phyloP scores from a whole-genome alignment of 1,140 invertebrate genomes.

The Magallana angulata region DNA sequence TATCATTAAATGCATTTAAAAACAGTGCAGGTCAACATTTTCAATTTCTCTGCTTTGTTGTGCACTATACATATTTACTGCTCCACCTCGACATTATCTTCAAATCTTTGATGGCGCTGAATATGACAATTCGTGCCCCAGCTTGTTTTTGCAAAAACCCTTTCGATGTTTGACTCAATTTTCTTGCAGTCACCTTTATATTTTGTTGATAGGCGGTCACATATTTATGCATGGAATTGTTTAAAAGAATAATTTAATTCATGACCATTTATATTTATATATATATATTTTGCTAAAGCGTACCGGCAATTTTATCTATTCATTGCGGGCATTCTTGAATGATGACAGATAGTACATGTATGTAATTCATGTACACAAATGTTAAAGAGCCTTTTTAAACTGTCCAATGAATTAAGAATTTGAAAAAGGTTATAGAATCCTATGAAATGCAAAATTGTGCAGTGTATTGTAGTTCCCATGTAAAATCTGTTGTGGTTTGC shows the following conservation, averaged over 20 bases:
- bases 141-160: not conserved
- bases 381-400: not conserved
- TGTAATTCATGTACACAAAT: not conserved
- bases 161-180: too few relatives aligned
- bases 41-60: not conserved
- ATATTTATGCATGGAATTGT: not conserved
- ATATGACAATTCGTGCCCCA: slow-evolving; percentile 1
- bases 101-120: slow-evolving; percentile 1
- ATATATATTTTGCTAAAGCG: not conserved
- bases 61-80: too few relatives aligned
- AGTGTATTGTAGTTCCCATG: not conserved
- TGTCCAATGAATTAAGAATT: not conserved
- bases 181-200: not conserved
- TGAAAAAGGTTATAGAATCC: not conserved
- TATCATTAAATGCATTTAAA: not conserved
- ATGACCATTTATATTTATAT: not conserved
- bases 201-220: not conserved
- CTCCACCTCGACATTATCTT: too few relatives aligned
- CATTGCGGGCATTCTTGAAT: not conserved
- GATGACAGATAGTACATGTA: not conserved
- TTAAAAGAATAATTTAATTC: not conserved
- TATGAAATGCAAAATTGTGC: not conserved
- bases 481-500: not conserved
- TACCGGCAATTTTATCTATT: not conserved
- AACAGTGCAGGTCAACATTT: too few relatives aligned